phyloP scores from a whole-genome alignment of 2,797 vertebrate species.

The Tinamus major region DNA sequence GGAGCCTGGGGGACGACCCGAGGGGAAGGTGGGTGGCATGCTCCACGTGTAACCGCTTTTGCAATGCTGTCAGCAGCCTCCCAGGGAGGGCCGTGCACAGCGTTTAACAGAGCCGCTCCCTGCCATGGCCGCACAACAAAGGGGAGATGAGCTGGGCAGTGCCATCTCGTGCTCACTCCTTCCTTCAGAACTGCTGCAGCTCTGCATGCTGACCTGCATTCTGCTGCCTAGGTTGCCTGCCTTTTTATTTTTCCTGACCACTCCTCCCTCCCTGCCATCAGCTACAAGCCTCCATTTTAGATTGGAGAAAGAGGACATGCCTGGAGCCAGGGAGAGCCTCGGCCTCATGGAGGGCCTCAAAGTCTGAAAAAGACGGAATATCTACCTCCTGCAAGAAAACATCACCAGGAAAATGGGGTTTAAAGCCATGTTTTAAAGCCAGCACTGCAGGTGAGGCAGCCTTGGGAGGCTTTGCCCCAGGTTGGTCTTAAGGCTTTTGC shows the following conservation, averaged over 20 bases:
- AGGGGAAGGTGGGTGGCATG: neutral
- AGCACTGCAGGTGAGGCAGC: too few species aligned
- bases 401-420: neutral
- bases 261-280: neutral
- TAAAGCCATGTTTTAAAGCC: neutral
- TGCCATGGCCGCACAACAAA: fast-evolving
- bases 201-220: neutral
- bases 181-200: neutral
- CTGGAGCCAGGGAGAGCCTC: neutral
- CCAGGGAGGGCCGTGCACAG: fast-evolving
- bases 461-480: too few species aligned
- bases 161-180: neutral
- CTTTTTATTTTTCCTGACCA: neutral
- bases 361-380: neutral
- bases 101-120: neutral
- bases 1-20: neutral
- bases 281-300: neutral
- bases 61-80: neutral
- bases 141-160: too few species aligned
- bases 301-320: neutral
- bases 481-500: too few species aligned
- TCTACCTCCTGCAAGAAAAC: neutral
- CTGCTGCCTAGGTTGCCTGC: neutral
- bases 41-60: neutral
- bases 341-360: neutral